Conservation (phyloP, 2,113 vertebrate species). For the Microcebus griseorufus region DNA sequence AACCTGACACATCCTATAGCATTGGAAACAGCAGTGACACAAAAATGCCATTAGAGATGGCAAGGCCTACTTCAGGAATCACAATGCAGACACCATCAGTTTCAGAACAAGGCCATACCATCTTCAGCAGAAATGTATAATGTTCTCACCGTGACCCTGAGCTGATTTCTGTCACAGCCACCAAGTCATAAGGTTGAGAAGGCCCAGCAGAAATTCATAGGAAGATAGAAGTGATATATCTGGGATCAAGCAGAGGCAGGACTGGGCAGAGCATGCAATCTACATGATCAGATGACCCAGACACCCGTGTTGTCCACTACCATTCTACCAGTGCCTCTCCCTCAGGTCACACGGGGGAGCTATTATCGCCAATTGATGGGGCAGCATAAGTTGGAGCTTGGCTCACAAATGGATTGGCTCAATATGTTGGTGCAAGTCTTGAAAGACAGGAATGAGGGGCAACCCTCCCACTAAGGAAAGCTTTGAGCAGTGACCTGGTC, state of each 20-base stretch:
- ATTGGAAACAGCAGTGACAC: neutral
- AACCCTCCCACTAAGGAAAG: neutral
- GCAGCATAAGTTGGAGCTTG: neutral
- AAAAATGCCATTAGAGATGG: neutral
- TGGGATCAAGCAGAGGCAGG: neutral
- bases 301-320: neutral
- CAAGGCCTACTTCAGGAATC: neutral
- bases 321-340: neutral
- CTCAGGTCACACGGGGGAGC: too few relatives aligned
- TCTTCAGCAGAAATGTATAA: neutral
- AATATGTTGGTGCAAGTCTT: neutral
- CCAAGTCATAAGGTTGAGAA: neutral
- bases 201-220: neutral
- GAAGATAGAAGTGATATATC: neutral
- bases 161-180: neutral
- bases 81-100: neutral
- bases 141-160: neutral
- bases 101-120: neutral
- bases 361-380: neutral
- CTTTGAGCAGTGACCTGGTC: neutral
- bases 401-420: neutral
- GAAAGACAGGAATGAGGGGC: neutral
- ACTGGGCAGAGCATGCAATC: neutral
- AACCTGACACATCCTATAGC: neutral
- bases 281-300: neutral